phyloP scores from a whole-genome alignment of 2,113 vertebrate species.

The Megaleporinus macrocephalus region DNA sequence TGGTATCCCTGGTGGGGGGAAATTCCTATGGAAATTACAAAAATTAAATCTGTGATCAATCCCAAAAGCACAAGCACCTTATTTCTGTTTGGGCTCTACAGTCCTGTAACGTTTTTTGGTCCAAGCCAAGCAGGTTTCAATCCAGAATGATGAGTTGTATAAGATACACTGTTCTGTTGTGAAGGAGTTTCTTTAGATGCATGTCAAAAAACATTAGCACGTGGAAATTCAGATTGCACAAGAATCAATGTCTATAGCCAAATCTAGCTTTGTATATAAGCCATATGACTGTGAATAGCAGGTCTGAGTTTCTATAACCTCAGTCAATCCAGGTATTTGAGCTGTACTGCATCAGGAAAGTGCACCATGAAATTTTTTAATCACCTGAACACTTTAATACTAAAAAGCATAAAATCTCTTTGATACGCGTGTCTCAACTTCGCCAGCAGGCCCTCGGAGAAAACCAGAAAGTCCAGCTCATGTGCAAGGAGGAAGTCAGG shows the following conservation, averaged over 20 bases:
- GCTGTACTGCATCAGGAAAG: neutral
- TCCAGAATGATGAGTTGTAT: neutral
- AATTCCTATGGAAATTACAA: no score
- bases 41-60: no score
- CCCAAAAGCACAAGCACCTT: no score
- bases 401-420: constrained; percentile 31
- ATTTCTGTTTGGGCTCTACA: no score
- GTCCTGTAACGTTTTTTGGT: no score
- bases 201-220: neutral
- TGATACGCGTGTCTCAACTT: constrained; percentile 4
- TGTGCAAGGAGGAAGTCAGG: constrained; percentile 42
- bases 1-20: no score
- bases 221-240: neutral
- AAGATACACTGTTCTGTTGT: neutral
- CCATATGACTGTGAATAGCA: neutral
- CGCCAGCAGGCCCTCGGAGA: neutral
- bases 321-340: constrained; percentile 8
- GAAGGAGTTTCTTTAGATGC: neutral
- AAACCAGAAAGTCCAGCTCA: constrained; percentile 32
- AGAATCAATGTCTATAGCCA: neutral
- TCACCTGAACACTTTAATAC: constrained; percentile 7
- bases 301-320: neutral
- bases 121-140: no score
- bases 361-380: neutral
- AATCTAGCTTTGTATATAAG: neutral